Percentiles rank a stretch among this genome's conserved stretches.
Conservation (phyloP, 2,113 vertebrate genomes). For the Propithecus coquereli region DNA sequence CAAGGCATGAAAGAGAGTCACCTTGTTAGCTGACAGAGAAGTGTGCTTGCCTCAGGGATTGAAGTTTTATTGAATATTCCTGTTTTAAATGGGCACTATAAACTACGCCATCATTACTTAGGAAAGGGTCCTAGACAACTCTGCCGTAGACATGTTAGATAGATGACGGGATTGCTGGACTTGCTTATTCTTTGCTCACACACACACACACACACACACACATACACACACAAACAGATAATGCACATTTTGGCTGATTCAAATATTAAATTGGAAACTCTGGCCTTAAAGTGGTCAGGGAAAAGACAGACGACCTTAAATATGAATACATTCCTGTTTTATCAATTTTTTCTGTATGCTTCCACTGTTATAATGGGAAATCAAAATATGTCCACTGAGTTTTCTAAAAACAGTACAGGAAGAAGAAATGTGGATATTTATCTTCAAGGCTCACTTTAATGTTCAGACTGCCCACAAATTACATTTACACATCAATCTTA, state of each 20-base stretch:
- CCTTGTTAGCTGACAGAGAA: conserved; percentile 68
- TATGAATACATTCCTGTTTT: background rate
- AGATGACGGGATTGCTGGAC: background rate
- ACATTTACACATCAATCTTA: background rate
- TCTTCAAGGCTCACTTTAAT: background rate
- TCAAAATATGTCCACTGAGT: background rate
- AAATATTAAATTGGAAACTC: background rate
- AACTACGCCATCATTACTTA: background rate
- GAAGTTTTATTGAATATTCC: conserved; percentile 28
- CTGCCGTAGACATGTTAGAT: background rate
- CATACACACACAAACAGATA: background rate
- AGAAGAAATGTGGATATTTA: background rate
- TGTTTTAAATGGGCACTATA: conserved; percentile 11
- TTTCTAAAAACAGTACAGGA: background rate
- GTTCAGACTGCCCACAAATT: background rate
- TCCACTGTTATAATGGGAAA: background rate
- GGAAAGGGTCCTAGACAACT: background rate
- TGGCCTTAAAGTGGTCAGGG: background rate
- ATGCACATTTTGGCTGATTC: background rate
- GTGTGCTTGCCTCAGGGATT: conserved; percentile 52
- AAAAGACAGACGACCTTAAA: background rate
- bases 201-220: too few relatives aligned
- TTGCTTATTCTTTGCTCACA: background rate
- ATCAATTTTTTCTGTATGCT: background rate
- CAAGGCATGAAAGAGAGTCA: conserved; percentile 80